phyloP scores from a whole-genome alignment of 2,888 invertebrate genomes.

The Ectemnius cavifrons region DNA sequence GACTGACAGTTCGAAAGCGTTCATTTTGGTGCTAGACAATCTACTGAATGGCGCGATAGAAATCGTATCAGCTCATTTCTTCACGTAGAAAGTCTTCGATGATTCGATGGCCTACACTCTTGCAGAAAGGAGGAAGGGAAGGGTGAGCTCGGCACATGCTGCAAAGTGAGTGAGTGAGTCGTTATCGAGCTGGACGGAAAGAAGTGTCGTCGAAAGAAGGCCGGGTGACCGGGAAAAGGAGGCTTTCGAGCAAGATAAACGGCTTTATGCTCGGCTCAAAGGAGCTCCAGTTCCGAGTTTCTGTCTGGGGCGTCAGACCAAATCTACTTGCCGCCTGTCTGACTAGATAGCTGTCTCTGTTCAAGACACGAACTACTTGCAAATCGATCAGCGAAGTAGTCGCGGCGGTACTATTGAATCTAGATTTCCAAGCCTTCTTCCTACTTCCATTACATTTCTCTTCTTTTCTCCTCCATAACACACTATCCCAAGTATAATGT shows the following conservation, averaged over 20 bases:
- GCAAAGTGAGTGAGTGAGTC: constrained; percentile 44
- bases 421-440: no score
- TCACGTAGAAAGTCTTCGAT: neutral
- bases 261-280: constrained; percentile 43
- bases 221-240: constrained; percentile 30
- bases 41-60: neutral
- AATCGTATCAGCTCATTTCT: neutral
- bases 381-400: no score
- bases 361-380: neutral
- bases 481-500: no score
- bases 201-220: constrained; percentile 38
- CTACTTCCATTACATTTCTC: no score
- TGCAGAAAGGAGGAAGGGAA: neutral
- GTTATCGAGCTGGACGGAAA: constrained; percentile 46
- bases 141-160: neutral
- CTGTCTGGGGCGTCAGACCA: constrained; percentile 29
- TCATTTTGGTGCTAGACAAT: no score
- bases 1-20: no score
- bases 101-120: neutral
- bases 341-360: neutral
- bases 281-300: constrained; percentile 29
- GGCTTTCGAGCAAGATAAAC: constrained; percentile 41
- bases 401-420: no score
- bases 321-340: constrained; percentile 22
- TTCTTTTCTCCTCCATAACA: no score